Evolutionary conservation across 2,888 invertebrate genomes (phyloP).

Genomic region (Tricholauxania praeusta): DNA sequence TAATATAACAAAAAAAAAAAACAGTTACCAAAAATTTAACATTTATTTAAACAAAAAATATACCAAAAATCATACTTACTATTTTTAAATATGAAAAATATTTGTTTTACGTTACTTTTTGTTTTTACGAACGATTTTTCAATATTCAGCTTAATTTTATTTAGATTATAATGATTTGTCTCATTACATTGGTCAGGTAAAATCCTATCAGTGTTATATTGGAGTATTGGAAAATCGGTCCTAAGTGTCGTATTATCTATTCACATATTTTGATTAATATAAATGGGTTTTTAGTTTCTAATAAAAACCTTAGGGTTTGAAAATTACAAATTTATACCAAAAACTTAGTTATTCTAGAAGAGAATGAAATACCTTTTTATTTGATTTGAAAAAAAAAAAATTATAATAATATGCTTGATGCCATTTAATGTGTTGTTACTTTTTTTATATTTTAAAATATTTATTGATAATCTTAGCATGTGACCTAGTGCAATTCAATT

Average conservation of each 20-base stretch:
- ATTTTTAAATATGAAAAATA: neutral
- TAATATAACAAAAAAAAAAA: no score
- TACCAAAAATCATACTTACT: slow-evolving; percentile 17
- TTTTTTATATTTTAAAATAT: no score
- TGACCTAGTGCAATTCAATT: no score
- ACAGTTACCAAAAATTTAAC: neutral
- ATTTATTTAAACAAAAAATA: slow-evolving; percentile 9
- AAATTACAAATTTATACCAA: no score
- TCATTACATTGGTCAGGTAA: neutral
- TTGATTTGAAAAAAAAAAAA: neutral
- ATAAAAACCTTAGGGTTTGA: no score
- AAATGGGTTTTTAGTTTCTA: no score
- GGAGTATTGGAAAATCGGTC: no score
- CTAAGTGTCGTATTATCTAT: no score
- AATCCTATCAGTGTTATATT: neutral
- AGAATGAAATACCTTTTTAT: neutral
- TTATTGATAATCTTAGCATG: no score
- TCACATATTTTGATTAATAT: no score
- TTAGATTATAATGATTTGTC: neutral
- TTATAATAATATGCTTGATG: neutral
- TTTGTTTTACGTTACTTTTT: neutral
- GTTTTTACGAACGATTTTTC: neutral
- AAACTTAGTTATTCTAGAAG: no score
- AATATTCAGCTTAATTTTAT: neutral
- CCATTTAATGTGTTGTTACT: neutral